A percentile compares a stretch with the other conserved stretches of the same genome.
phyloP scores from a whole-genome alignment of 2,888 invertebrate species.

The Cantharis rustica region DNA sequence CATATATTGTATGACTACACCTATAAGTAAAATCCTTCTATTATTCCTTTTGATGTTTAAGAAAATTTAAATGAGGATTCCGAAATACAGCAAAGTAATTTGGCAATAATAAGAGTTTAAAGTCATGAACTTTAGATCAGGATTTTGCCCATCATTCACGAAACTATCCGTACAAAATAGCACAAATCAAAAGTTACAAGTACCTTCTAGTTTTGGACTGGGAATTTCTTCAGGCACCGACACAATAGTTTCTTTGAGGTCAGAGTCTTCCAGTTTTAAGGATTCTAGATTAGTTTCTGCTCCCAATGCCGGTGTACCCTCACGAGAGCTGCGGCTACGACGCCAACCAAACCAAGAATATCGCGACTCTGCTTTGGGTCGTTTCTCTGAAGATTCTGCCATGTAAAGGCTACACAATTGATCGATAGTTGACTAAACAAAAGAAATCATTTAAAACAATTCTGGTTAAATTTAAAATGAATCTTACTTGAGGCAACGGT shows the following conservation, averaged over 20 bases:
- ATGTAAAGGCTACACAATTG: conserved; percentile 53
- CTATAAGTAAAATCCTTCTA: too few species aligned
- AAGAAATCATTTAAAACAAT: neutral
- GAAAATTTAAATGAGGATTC: too few species aligned
- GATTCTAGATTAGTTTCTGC: conserved; percentile 11
- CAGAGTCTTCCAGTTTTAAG: conserved; percentile 12
- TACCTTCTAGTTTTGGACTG: conserved; percentile 30
- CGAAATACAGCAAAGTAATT: too few species aligned
- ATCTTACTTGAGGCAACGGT: conserved; percentile 73
- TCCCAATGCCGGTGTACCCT: conserved; percentile 44
- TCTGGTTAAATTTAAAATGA: neutral
- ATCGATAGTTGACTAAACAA: conserved; percentile 50
- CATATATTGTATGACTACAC: too few species aligned
- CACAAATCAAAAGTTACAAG: neutral
- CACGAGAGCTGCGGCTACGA: conserved; percentile 60
- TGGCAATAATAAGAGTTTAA: too few species aligned
- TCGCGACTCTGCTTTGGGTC: conserved; percentile 48
- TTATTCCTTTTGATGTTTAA: too few species aligned
- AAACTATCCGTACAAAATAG: too few species aligned
- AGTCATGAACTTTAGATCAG: too few species aligned
- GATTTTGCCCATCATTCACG: too few species aligned
- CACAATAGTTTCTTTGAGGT: conserved; percentile 22
- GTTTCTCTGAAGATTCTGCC: conserved; percentile 42
- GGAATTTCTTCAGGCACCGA: conserved; percentile 17
- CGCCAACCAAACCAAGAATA: conserved; percentile 72